Conservation (phyloP, 2,113 vertebrate genomes). For the Malaclemys terrapin region DNA sequence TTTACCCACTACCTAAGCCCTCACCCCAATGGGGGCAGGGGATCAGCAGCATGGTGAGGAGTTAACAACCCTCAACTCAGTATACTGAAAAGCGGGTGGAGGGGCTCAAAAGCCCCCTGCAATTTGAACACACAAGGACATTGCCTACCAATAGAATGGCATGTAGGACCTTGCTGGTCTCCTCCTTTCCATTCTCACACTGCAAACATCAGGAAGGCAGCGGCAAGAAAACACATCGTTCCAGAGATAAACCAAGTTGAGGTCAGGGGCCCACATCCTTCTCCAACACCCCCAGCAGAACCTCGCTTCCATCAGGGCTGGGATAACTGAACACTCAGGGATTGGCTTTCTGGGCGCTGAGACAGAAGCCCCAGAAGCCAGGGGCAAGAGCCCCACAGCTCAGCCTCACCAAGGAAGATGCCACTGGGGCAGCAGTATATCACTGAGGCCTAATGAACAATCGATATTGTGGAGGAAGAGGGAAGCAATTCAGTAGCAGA, state of each 20-base stretch:
- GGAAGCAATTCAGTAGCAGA: fast-evolving
- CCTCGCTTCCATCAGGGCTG: no score
- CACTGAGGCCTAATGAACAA: constrained; percentile 7
- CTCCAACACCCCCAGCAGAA: neutral
- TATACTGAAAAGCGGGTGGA: neutral
- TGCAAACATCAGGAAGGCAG: neutral
- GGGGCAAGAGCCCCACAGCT: neutral
- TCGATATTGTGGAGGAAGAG: neutral
- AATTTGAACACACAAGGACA: fast-evolving
- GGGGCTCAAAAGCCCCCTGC: neutral
- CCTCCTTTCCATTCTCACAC: neutral
- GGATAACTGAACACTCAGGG: no score
- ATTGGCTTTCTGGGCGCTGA: neutral
- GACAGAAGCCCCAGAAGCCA: neutral
- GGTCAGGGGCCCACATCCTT: neutral
- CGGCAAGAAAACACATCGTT: neutral
- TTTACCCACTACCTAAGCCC: neutral
- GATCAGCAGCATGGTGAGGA: neutral
- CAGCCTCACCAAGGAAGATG: neutral
- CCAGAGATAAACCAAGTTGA: neutral
- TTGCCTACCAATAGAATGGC: neutral
- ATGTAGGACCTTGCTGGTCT: neutral
- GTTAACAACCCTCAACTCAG: neutral
- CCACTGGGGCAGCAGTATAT: constrained; percentile 3
- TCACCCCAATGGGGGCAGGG: neutral